Conservation (phyloP, 2,113 vertebrate genomes). For the Grallaria varia region DNA sequence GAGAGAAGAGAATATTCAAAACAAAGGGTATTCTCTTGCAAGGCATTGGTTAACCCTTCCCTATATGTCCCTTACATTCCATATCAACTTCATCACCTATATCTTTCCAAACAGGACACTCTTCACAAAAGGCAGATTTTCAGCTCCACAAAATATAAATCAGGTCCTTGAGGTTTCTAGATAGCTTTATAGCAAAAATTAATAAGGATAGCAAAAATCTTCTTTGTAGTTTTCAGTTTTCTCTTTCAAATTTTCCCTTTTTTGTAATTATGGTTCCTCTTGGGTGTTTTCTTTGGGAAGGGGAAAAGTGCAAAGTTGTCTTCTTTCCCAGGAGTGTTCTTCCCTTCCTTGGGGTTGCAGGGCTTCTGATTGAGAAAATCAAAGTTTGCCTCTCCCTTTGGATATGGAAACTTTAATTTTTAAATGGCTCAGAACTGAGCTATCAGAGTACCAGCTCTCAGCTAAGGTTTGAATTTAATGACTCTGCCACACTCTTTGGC, state of each 20-base stretch:
- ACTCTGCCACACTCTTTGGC: slow-evolving; percentile 20
- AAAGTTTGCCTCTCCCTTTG: neutral
- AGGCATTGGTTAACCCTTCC: neutral
- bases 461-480: neutral
- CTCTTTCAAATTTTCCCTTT: neutral
- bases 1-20: neutral
- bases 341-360: neutral
- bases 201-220: neutral
- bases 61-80: neutral
- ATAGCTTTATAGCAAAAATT: neutral
- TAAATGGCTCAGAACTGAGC: neutral
- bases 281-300: neutral
- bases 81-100: neutral
- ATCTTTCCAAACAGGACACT: neutral
- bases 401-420: neutral
- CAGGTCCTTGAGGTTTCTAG: neutral
- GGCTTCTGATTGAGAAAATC: neutral
- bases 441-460: neutral
- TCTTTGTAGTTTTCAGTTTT: neutral
- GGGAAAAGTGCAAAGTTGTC: neutral
- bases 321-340: slow-evolving; percentile 5
- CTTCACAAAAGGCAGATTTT: neutral
- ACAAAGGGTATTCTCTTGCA: neutral
- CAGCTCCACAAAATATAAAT: neutral
- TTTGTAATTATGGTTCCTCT: neutral